These are phyloP conservation scores for Chloroclystis v-ata DNA, from an alignment of 2,888 invertebrate genomes.

Conservation along the genomic window DNA sequence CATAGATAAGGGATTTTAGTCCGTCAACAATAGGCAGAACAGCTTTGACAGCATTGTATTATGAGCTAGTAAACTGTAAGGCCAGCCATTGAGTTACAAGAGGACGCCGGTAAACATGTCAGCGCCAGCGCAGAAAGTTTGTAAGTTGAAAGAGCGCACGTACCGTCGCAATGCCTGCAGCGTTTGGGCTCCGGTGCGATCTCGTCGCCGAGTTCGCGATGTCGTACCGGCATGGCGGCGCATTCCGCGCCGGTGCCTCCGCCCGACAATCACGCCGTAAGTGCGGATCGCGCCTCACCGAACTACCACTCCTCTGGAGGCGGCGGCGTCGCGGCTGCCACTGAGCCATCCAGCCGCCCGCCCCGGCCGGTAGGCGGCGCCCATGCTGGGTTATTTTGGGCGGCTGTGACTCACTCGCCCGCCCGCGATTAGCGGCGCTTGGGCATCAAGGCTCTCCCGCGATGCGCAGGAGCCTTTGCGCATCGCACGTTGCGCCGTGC, in stretches of 20 bases:
- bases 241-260: constrained; percentile 75
- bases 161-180: constrained; percentile 96
- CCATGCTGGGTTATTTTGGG: constrained; percentile 71
- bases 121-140: constrained; percentile 32
- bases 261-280: constrained; percentile 49
- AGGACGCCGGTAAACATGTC: constrained; percentile 14
- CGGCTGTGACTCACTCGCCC: constrained; percentile 70
- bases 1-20: too few relatives aligned
- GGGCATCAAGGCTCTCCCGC: constrained; percentile 62
- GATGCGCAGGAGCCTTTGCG: constrained; percentile 46
- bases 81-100: neutral
- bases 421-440: constrained; percentile 61
- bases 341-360: constrained; percentile 72
- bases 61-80: neutral
- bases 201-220: constrained; percentile 77
- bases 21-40: neutral
- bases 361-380: constrained; percentile 77
- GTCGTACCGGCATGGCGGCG: constrained; percentile 79
- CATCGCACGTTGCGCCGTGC: neutral
- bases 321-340: constrained; percentile 74
- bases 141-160: constrained; percentile 41
- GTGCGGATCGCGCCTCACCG: constrained; percentile 54
- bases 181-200: constrained; percentile 88
- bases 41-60: too few relatives aligned
- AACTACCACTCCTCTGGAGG: constrained; percentile 63